Base-by-base conservation (phyloP, 2,113 vertebrate species). In the Rattus rattus region DNA sequence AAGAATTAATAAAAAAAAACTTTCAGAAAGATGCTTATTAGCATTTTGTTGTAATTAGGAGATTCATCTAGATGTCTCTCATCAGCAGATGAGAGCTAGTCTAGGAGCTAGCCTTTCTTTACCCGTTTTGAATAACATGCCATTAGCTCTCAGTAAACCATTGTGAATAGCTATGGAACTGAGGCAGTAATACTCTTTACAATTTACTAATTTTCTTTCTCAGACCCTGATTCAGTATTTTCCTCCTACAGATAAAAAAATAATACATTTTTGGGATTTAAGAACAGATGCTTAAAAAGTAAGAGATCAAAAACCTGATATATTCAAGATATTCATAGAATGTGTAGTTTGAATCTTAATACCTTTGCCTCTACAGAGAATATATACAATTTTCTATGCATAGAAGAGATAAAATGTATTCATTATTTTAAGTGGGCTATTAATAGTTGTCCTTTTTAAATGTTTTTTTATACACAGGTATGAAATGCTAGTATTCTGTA, bases 271-370 rank as follows among this genome's bases (percentile, higher is more conserved):
- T 96, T 79, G 69, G 28, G 79, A 36, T 36, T 96, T 86, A 19
- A 72, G 84, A 92, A 76, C 52, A 95, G 61, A 94, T 90, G 93
- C 47, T 91, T 91, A 94, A 95, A 93, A 97, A 94, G 89, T 88
- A 54, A 92, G 61, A 93, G n/a, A 72, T 43, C 13, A 92, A 95
- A 95, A 67, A 36, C 93, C 3, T 96, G 67, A 79, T 87, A 73
- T 77, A 92, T 65, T 93, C 54, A 77, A 90, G n/a, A 59, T 70
- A 84, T 12, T 59, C 22, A 88, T 79, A 84, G 86, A 76, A 90
- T 86, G 16, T 65, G 11, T 11, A 90, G 4, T 86, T 91, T 95
- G 47, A 92, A 96, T 88, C 94, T 92, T 83, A 90, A 84, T 88
- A 70, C 54, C 72, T 92, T 96, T 96, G 28, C 36, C 90, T 90